Conservation (phyloP, 2,888 invertebrate genomes). For the Amphipoea lucens region DNA sequence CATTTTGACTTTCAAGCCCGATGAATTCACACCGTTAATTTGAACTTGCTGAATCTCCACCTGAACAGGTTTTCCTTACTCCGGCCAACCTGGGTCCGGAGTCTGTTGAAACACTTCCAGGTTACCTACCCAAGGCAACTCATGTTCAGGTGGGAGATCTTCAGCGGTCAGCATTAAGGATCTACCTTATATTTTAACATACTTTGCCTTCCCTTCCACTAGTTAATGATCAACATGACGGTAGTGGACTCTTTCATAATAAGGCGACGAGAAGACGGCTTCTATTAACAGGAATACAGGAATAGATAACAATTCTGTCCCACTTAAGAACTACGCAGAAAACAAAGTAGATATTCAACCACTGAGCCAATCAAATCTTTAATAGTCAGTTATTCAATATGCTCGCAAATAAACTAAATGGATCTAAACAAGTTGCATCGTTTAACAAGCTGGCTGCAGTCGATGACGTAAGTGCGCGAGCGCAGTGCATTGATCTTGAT, state of each 20-base stretch:
- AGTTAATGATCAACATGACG: neutral
- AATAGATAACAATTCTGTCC: neutral
- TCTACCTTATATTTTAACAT: neutral
- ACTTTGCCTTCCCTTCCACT: neutral
- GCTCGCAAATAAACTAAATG: slow-evolving; percentile 39
- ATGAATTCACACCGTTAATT: too few species aligned
- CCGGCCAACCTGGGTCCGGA: neutral
- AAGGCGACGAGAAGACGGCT: neutral
- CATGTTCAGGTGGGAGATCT: neutral
- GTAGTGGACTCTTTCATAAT: neutral
- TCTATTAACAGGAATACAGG: neutral
- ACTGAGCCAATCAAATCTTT: slow-evolving; percentile 40
- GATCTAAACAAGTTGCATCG: slow-evolving; percentile 52
- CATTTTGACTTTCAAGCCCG: too few species aligned
- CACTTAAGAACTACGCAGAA: slow-evolving; percentile 11
- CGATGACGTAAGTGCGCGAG: slow-evolving; percentile 55
- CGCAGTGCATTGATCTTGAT: slow-evolving; percentile 65
- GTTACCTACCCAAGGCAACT: neutral
- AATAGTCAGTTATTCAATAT: slow-evolving; percentile 41
- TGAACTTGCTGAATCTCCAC: too few species aligned
- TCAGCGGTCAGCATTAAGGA: neutral
- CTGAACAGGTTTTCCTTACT: neutral
- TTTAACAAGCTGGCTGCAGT: slow-evolving; percentile 50
- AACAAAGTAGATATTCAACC: slow-evolving; percentile 3
- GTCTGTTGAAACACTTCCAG: neutral